Evolutionary conservation across 2,797 vertebrate species (phyloP), one percentile per base, ranked within the genome.

Genomic region (Agapornis canus): DNA sequence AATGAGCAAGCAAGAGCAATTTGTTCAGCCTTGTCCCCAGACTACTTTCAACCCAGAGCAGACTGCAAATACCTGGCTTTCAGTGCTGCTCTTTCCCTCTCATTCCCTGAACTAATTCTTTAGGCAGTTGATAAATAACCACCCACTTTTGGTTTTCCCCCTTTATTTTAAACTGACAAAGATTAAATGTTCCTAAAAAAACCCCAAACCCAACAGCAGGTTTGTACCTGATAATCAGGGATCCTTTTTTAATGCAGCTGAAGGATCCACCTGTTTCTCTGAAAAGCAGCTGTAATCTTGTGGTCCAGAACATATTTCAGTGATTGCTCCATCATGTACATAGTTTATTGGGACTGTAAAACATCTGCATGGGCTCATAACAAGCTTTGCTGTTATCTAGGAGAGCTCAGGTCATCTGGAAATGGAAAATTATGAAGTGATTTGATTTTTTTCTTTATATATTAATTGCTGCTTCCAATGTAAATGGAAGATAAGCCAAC

Each of bases 231-330:
- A 65, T 75, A 89, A 81, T 63, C 61, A 47, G 35, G 56, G 73
- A 90, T 78, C 61, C n/a, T 48, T 72, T 91, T 92, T 49, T 71
- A 88, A 83, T 72, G 63, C 59, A 54, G 69, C 59, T 70, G 69
- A 83, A 81, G 64, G 39, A 72, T 78, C 85, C 76, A 90, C 87
- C 69, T 76, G 51, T 72, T 37, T 70, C 70, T 78, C 71, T 82
- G 68, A 72, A 85, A 88, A 86, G 72, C 63, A 87, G 47, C 13
- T 6, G 18, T 90, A 95, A 91, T 91, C 79, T 84, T 81, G 52
- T 72, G 71, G 65, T 82, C 65, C 78, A 83, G 59, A 52, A 90
- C 56, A 5, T 40, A 59, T 79, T 82, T 83, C 73, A 86, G 79
- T 89, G 69, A 61, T 71, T 32, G 35, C 39, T 82, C 35, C n/a